Evolutionary conservation across 2,888 invertebrate genomes (phyloP), one percentile per base, ranked within the genome.

Genomic region (Eupithecia inturbata): DNA sequence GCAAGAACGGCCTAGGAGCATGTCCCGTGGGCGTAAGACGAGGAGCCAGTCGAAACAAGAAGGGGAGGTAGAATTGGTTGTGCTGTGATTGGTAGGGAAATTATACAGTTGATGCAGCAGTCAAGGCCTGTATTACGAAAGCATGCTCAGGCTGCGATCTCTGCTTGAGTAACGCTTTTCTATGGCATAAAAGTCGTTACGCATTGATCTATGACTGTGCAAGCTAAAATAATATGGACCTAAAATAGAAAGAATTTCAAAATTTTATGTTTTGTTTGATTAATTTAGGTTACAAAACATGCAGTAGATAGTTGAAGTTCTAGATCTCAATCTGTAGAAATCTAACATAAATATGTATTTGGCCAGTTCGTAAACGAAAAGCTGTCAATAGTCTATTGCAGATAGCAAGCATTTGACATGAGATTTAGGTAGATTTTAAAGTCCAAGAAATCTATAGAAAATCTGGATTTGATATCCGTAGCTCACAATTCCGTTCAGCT

Each of bases 1-100:
- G 82, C 89, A 90, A 67, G 90, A 91, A 77, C 84, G 88, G 74
- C 84, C 93, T 14, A 87, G 94, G 3, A 94, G 94, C 82, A 89
- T 85, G 72, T 94, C 94, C 31, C 83, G 92, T 70, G 93, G 93
- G 1, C 91, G 94, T 19, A 89, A 89, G 72, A 94, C 94, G 1
- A 87, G 94, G 75, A 94, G 93, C 78, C 93, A 93, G 79, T 82
- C 92, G 6, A 89, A 86, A 73, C 87, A 87, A 26, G 64, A 41
- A 66, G 39, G 26, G 14, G 39, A 22, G 7, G 39, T 66, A 22
- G 66, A 66, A 36, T 39, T 41, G 39, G 36, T 64, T 64, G 33
- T n/a, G 39, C 39, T 66, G 66, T 66, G 64, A 39, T 66, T n/a
- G 12, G 10, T 66, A 87, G 81, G 75, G 89, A 89, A 84, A 79